phyloP scores from a whole-genome alignment of 2,888 invertebrate species.

The Pocota personata region DNA sequence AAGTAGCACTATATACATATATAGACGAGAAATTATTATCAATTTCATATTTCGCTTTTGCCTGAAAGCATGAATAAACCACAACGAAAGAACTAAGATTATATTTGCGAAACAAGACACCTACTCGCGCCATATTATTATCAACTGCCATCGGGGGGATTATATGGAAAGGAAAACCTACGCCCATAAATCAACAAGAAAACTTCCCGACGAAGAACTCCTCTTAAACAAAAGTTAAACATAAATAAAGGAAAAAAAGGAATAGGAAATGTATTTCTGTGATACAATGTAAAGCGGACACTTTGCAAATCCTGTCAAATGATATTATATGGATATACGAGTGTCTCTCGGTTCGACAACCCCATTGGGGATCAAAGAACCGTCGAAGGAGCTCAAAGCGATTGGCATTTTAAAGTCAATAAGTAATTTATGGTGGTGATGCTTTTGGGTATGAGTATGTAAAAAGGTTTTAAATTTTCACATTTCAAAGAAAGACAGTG shows the following conservation, averaged over 20 bases:
- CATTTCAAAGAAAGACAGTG: background rate
- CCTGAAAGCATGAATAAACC: background rate
- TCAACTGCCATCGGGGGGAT: constrained; percentile 13
- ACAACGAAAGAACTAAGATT: background rate
- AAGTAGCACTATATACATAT: background rate
- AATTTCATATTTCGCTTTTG: background rate
- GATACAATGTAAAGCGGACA: background rate
- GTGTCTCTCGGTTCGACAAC: constrained; percentile 10
- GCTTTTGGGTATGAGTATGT: background rate
- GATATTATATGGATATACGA: constrained; percentile 4
- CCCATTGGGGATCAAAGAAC: constrained; percentile 13
- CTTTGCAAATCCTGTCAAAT: constrained; percentile 12
- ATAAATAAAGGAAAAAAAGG: background rate
- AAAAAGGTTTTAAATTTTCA: background rate
- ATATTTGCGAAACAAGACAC: background rate
- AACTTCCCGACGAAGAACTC: constrained; percentile 9
- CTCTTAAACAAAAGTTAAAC: background rate
- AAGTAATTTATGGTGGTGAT: constrained; percentile 8
- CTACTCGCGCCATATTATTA: background rate
- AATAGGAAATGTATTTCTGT: background rate
- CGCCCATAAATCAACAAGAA: constrained; percentile 19
- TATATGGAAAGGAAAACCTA: background rate
- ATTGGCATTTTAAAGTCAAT: constrained; percentile 26
- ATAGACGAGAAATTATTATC: background rate
- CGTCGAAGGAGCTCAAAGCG: background rate